phyloP scores from a whole-genome alignment of 2,888 invertebrate genomes.

The Dendrolimus pini region DNA sequence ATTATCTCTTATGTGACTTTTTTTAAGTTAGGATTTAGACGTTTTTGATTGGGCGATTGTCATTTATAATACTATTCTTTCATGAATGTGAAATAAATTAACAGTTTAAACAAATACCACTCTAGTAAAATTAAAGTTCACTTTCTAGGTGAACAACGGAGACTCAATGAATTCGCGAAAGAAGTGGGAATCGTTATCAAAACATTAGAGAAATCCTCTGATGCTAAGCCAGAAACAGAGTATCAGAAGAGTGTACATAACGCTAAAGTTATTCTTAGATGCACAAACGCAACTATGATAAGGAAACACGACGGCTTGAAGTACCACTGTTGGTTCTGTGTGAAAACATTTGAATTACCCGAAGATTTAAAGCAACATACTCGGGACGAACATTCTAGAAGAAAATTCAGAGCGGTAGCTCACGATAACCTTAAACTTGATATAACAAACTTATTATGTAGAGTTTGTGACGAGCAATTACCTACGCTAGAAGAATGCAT shows the following conservation, averaged over 20 bases:
- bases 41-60: no score
- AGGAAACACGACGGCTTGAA: constrained; percentile 30
- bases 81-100: no score
- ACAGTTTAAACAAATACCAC: no score
- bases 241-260: constrained; percentile 32
- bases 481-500: constrained; percentile 10
- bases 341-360: constrained; percentile 22
- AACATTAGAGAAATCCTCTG: constrained; percentile 2
- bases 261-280: constrained; percentile 26
- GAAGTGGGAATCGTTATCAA: constrained; percentile 16
- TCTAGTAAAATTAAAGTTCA: constrained; percentile 17
- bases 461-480: constrained; percentile 12
- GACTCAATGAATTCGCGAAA: constrained; percentile 41
- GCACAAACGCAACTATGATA: constrained; percentile 46
- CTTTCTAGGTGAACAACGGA: constrained; percentile 34
- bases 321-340: constrained; percentile 41
- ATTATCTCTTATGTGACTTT: no score
- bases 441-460: constrained; percentile 30
- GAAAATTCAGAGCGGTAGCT: constrained; percentile 16
- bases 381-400: constrained; percentile 19
- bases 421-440: constrained; percentile 38
- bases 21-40: no score
- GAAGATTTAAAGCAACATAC: constrained; percentile 39
- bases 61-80: no score
- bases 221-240: constrained; percentile 7